These are phyloP conservation scores for Macropus fuliginosus DNA, from an alignment of 2,797 vertebrate species.

Conservation along the genomic window DNA sequence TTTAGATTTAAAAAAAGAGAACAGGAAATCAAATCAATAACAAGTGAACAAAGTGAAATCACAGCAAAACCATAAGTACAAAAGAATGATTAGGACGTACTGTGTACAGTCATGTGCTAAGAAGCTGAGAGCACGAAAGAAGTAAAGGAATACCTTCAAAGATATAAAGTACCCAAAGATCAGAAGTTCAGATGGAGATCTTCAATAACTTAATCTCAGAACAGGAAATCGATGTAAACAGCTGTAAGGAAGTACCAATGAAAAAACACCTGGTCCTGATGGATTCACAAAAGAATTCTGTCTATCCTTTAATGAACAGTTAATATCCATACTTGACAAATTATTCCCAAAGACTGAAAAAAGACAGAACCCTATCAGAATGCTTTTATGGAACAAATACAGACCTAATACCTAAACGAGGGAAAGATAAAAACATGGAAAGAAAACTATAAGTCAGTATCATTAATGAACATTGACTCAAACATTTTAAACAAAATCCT, in stretches of 20 bases:
- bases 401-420: no score
- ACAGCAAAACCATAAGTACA: background rate
- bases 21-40: background rate
- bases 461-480: no score
- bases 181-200: background rate
- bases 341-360: background rate
- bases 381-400: background rate
- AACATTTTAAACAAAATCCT: no score
- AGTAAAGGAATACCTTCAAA: background rate
- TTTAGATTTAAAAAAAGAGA: background rate
- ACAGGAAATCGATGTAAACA: no score
- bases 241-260: no score
- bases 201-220: background rate
- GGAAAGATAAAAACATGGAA: no score
- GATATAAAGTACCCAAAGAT: background rate
- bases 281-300: background rate
- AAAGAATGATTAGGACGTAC: background rate
- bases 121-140: background rate
- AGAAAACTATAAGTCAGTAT: no score
- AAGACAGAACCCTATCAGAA: background rate
- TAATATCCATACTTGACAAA: background rate
- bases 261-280: background rate
- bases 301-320: no score
- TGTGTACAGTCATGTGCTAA: background rate
- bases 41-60: background rate